phyloP scores from a whole-genome alignment of 2,888 invertebrate species.

The Plemyria rubiginata region DNA sequence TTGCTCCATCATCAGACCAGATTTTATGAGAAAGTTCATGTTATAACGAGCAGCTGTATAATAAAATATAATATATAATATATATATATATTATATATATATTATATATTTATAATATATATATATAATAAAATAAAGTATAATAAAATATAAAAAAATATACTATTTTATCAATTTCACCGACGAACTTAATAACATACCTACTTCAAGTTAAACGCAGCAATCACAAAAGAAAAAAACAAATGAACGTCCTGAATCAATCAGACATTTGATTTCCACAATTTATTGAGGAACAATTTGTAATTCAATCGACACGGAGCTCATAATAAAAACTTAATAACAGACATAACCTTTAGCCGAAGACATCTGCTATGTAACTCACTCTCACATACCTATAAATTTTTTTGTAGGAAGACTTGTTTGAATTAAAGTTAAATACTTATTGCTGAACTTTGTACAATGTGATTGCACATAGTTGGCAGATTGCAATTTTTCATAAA shows the following conservation, averaged over 20 bases:
- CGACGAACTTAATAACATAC: background rate
- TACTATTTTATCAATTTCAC: background rate
- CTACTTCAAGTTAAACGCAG: background rate
- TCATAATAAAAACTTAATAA: slow-evolving; percentile 15
- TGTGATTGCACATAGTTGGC: too few species aligned
- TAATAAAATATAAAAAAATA: background rate
- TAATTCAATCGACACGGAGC: slow-evolving; percentile 17
- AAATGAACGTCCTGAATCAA: slow-evolving; percentile 10
- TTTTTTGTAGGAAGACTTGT: too few species aligned
- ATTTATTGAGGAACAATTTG: slow-evolving; percentile 4
- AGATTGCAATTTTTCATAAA: too few species aligned
- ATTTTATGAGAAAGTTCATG: background rate
- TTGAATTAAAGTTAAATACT: too few species aligned
- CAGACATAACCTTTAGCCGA: background rate
- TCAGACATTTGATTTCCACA: slow-evolving; percentile 9
- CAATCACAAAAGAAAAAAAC: slow-evolving; percentile 9
- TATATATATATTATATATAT: too few species aligned
- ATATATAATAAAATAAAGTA: too few species aligned
- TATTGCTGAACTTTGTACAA: too few species aligned
- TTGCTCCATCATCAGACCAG: too few species aligned
- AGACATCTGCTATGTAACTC: background rate
- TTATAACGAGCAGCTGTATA: background rate
- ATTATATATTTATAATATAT: too few species aligned
- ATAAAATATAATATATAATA: too few species aligned
- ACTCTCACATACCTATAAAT: too few species aligned